phyloP scores from a whole-genome alignment of 2,113 vertebrate genomes.

The Taxidea taxus region DNA sequence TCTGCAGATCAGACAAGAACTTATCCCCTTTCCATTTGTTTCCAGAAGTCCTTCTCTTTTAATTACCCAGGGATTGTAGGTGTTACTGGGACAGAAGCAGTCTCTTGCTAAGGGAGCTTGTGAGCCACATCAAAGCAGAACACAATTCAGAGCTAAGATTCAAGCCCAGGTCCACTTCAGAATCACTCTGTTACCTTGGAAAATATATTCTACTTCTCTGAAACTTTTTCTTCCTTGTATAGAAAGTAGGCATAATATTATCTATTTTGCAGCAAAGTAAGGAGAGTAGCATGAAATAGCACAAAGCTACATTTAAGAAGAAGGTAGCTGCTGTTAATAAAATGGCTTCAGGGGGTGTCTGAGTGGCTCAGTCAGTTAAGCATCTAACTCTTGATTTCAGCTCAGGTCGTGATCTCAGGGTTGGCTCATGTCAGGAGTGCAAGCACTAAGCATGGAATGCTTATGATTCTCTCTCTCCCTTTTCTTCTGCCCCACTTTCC shows the following conservation, averaged over 20 bases:
- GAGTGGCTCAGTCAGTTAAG: not conserved
- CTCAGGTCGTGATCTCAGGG: not conserved
- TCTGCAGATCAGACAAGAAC: constrained; percentile 44
- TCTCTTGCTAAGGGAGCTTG: fast-evolving
- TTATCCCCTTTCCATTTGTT: not conserved
- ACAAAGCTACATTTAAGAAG: not conserved
- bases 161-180: not conserved
- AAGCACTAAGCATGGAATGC: not conserved
- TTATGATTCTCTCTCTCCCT: not conserved
- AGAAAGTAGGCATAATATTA: not conserved
- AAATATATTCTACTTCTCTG: not conserved
- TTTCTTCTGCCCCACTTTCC: not conserved
- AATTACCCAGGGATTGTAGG: not conserved
- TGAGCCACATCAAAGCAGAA: not conserved
- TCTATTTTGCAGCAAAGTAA: not conserved
- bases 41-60: not conserved
- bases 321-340: not conserved
- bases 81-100: not conserved
- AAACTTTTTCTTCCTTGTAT: not conserved
- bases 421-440: not conserved
- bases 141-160: not conserved
- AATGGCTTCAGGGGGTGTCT: not conserved
- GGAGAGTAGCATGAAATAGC: not conserved
- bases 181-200: not conserved
- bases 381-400: not conserved